phyloP scores from a whole-genome alignment of 2,888 invertebrate genomes.

The Cabera pusaria region DNA sequence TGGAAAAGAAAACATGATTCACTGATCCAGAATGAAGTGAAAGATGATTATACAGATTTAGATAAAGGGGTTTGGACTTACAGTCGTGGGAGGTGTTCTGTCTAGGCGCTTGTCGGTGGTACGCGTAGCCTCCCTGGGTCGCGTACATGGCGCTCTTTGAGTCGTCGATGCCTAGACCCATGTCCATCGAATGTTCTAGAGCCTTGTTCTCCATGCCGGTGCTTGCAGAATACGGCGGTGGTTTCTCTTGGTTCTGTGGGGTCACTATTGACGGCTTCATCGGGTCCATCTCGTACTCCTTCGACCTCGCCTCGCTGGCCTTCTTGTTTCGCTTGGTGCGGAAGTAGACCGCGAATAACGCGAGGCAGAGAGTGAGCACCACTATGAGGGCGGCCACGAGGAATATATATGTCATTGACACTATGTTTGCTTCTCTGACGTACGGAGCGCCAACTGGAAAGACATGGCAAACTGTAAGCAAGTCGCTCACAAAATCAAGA shows the following conservation, averaged over 20 bases:
- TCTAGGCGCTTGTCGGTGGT: constrained; percentile 88
- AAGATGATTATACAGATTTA: constrained; percentile 9
- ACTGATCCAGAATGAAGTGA: constrained; percentile 22
- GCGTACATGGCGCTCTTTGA: constrained; percentile 93
- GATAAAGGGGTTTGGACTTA: constrained; percentile 73
- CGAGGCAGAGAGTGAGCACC: constrained; percentile 88
- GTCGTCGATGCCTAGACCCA: constrained; percentile 92
- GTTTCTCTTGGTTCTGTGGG: constrained; percentile 94
- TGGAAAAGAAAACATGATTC: constrained; percentile 17
- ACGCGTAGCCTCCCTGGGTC: constrained; percentile 93
- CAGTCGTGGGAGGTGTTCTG: constrained; percentile 91
- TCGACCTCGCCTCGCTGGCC: constrained; percentile 91
- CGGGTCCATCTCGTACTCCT: constrained; percentile 96
- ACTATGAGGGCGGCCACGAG: constrained; percentile 70
- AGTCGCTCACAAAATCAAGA: background rate
- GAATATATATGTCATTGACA: constrained; percentile 90
- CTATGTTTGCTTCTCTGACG: constrained; percentile 89
- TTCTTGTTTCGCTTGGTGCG: constrained; percentile 89
- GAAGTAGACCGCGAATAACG: constrained; percentile 89
- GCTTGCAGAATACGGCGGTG: constrained; percentile 94
- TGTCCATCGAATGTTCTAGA: constrained; percentile 93
- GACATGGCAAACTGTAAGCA: no score
- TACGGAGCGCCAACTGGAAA: constrained; percentile 90
- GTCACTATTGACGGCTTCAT: constrained; percentile 92
- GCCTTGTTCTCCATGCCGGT: constrained; percentile 96